phyloP scores from a whole-genome alignment of 35 echinoderm and acorn worm genomes.

The Ophioderma brevispina region DNA sequence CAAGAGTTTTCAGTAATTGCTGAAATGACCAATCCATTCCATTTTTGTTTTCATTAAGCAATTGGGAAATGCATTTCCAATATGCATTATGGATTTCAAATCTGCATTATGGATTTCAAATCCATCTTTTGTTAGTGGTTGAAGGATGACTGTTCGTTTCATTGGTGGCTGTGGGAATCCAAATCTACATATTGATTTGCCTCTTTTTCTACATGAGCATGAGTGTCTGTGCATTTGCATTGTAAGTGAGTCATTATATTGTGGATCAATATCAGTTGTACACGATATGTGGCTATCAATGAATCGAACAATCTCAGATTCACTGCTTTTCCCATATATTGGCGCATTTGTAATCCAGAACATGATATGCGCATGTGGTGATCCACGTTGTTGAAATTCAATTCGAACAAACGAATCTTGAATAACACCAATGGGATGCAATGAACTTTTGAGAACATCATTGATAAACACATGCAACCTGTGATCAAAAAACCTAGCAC shows the following conservation, averaged over 20 bases:
- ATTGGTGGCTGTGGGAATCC: neutral
- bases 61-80: too few species aligned
- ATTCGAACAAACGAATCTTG: conserved; percentile 64
- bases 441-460: conserved; percentile 47
- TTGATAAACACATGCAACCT: conserved; percentile 53
- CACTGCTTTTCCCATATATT: neutral
- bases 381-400: conserved; percentile 66
- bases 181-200: neutral
- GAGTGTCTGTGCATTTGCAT: neutral
- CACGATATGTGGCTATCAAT: conserved; percentile 30
- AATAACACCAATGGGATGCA: conserved; percentile 49
- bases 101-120: too few species aligned
- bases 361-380: conserved; percentile 43
- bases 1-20: conserved; percentile 32
- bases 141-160: neutral
- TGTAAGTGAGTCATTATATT: neutral
- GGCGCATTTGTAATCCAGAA: conserved; percentile 78
- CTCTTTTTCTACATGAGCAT: neutral
- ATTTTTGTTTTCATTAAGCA: neutral
- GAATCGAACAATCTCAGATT: conserved; percentile 17
- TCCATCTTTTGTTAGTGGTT: neutral
- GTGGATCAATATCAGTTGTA: neutral
- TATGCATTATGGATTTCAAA: too few species aligned
- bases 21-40: conserved; percentile 16
- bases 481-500: conserved; percentile 75